phyloP scores from a whole-genome alignment of 2,888 invertebrate genomes.

The Hydrotaea diabolus region DNA sequence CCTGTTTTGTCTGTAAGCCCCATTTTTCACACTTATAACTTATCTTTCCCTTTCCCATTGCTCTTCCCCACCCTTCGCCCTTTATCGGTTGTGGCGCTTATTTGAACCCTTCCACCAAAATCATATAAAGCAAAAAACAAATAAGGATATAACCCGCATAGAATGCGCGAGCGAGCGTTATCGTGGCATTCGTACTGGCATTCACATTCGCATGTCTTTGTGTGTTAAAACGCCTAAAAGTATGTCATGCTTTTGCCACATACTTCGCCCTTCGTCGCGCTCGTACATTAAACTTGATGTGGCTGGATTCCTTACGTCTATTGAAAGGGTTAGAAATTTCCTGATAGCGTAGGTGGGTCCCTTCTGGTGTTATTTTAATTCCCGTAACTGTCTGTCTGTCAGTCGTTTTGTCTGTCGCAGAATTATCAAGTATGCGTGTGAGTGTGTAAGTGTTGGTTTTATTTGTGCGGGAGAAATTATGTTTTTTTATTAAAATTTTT shows the following conservation, averaged over 20 bases:
- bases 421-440: background rate
- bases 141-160: background rate
- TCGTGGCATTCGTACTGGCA: background rate
- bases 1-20: conserved; percentile 46
- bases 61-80: background rate
- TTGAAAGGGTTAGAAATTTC: conserved; percentile 38
- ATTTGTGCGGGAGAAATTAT: conserved; percentile 4
- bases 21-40: conserved; percentile 62
- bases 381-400: no score
- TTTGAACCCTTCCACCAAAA: background rate
- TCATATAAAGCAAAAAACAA: conserved; percentile 7
- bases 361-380: background rate
- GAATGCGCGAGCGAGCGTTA: background rate
- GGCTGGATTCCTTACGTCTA: conserved; percentile 25
- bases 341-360: conserved; percentile 22
- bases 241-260: conserved; percentile 62
- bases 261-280: conserved; percentile 6
- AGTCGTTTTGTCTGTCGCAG: no score
- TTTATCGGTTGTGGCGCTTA: background rate
- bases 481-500: conserved; percentile 32
- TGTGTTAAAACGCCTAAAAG: conserved; percentile 51
- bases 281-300: conserved; percentile 38
- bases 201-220: background rate
- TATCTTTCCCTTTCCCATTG: conserved; percentile 15
- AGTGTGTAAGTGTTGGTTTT: background rate